Evolutionary conservation across 1,140 invertebrate species (phyloP), one percentile per base, ranked within the genome.

Genomic region (Atta cephalotes): DNA sequence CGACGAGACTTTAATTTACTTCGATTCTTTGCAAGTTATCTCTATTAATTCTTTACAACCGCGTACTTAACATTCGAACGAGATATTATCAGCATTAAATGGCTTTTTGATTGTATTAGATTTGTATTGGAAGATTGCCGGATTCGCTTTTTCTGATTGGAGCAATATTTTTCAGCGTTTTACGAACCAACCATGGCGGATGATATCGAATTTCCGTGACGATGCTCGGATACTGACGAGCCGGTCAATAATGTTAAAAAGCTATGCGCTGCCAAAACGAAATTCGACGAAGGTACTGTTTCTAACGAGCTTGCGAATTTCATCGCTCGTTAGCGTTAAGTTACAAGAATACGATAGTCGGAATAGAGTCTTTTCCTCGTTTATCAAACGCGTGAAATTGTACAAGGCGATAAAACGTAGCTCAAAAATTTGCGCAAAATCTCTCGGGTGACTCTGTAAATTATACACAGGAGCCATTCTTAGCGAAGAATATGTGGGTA

Each of bases 401-500:
- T 39, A 45, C 21, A 9, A 45, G 9, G 31, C 78, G 63, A 25
- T n/a, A 39, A 45, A 53, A 21, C 66, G 31, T 71, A 71, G 51
- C 66, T 81, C 35, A 72, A 81, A 81, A 84, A 84, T 76, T 60
- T 49, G 56, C 39, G 21, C 56, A 28, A 25, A 60, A 31, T 66
- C 53, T 65, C 62, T 45, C 62, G 62, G 74, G 45, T 85, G 84
- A 85, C 63, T 79, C 79, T 79, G 84, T 84, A 84, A 84, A 84
- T 84, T 84, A 84, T 76, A 84, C 80, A 63, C 63, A 49, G 80
- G 56, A 74, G 70, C 80, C 39, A 84, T 84, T 84, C 80, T 84
- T 84, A 62, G 70, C 70, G 58, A 76, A 45, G 80, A 63, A 84
- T 84, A 84, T 84, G 70, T 70, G 80, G 80, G 70, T 74, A 76